phyloP scores from a whole-genome alignment of 2,888 invertebrate genomes.

The Zootermopsis nevadensis region DNA sequence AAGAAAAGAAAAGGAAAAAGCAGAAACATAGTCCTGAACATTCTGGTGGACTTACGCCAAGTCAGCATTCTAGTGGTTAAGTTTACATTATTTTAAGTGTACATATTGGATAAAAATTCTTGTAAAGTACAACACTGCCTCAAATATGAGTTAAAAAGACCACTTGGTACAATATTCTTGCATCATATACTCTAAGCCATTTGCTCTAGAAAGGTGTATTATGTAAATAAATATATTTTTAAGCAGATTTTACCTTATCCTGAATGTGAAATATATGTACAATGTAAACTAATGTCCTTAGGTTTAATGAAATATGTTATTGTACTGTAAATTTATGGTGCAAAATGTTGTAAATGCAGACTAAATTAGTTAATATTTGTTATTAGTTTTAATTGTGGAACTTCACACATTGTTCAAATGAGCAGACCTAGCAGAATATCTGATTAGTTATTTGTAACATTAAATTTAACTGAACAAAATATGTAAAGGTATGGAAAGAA shows the following conservation, averaged over 20 bases:
- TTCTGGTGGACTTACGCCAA: slow-evolving; percentile 73
- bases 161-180: slow-evolving; percentile 12
- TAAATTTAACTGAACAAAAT: no score
- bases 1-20: slow-evolving; percentile 95
- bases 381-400: no score
- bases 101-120: slow-evolving; percentile 13
- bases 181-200: not conserved
- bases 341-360: not conserved
- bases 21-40: slow-evolving; percentile 93
- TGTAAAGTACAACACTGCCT: slow-evolving; percentile 31
- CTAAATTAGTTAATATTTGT: no score
- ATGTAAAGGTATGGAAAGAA: no score
- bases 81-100: slow-evolving; percentile 15
- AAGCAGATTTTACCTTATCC: slow-evolving; percentile 5
- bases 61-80: slow-evolving; percentile 66
- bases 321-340: not conserved
- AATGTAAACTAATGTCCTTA: not conserved
- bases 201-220: slow-evolving; percentile 8
- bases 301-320: not conserved
- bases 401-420: no score
- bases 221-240: slow-evolving; percentile 25
- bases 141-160: slow-evolving; percentile 5
- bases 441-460: no score
- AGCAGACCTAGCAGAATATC: no score
- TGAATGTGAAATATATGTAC: not conserved